A percentile compares a stretch with the other conserved stretches of the same genome.
These are phyloP conservation scores for Phoebastria nigripes DNA, from an alignment of 2,797 vertebrate genomes.

Conservation along the genomic window DNA sequence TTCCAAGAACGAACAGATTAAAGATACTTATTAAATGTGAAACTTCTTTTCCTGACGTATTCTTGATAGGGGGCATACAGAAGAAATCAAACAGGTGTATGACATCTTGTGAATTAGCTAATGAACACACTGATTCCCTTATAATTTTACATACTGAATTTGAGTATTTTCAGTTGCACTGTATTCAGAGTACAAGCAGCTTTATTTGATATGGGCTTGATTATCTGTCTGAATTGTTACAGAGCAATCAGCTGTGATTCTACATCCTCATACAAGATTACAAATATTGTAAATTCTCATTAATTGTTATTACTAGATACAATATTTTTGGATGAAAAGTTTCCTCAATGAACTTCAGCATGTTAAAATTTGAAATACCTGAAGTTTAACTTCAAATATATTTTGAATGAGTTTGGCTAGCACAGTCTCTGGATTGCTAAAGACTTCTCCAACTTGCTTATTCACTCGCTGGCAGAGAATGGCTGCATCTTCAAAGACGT, in stretches of 20 bases:
- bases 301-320: neutral
- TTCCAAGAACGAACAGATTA: neutral
- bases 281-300: neutral
- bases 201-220: neutral
- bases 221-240: neutral
- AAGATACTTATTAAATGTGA: neutral
- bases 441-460: slow-evolving; percentile 96
- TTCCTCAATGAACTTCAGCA: neutral
- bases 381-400: slow-evolving; percentile 95
- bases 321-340: neutral
- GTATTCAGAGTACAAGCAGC: neutral
- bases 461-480: slow-evolving; percentile 92
- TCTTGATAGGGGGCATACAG: neutral
- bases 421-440: slow-evolving; percentile 95
- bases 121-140: neutral
- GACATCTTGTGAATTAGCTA: neutral
- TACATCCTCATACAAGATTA: neutral
- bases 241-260: neutral
- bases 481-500: slow-evolving; percentile 96
- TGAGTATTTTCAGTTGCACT: neutral
- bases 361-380: slow-evolving; percentile 77
- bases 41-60: neutral
- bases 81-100: neutral
- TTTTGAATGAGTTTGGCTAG: slow-evolving; percentile 99
- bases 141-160: neutral